Conservation (phyloP, 2,113 vertebrate species). For the Eurystomus gularis region DNA sequence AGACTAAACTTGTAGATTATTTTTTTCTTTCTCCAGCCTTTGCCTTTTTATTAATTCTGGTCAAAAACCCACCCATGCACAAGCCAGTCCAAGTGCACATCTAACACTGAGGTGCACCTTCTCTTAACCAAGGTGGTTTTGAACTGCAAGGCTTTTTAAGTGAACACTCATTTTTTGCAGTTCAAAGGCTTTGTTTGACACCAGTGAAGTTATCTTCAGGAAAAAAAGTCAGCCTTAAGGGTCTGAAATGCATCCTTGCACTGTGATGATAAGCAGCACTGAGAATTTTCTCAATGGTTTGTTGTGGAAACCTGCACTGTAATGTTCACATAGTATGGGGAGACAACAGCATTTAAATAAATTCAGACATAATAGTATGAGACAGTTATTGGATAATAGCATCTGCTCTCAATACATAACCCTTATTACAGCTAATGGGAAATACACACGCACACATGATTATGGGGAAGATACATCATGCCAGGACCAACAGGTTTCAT, state of each 20-base stretch:
- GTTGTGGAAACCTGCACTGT: not conserved
- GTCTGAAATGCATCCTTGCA: not conserved
- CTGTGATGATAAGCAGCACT: not conserved
- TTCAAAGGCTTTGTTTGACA: not conserved
- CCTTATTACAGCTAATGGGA: slow-evolving; percentile 29
- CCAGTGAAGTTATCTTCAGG: not conserved
- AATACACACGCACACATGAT: not conserved
- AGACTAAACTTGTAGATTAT: not conserved
- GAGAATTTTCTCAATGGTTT: not conserved
- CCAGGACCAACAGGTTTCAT: not conserved
- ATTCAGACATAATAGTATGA: not conserved
- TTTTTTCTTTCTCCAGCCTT: not conserved
- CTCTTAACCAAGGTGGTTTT: not conserved
- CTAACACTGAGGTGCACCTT: not conserved
- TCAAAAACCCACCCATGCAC: not conserved
- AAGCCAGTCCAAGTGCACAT: not conserved
- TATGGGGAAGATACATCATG: slow-evolving; percentile 1
- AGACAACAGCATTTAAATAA: slow-evolving; percentile 31
- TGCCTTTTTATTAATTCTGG: not conserved
- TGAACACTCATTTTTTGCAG: not conserved
- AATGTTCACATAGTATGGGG: not conserved
- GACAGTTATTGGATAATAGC: slow-evolving; percentile 41
- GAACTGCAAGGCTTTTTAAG: not conserved
- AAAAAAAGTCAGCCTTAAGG: not conserved
- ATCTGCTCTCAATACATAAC: slow-evolving; percentile 30